A percentile compares a stretch with the other conserved stretches of the same genome.
Conservation (phyloP, 2,113 vertebrate genomes). For the Micromys minutus region DNA sequence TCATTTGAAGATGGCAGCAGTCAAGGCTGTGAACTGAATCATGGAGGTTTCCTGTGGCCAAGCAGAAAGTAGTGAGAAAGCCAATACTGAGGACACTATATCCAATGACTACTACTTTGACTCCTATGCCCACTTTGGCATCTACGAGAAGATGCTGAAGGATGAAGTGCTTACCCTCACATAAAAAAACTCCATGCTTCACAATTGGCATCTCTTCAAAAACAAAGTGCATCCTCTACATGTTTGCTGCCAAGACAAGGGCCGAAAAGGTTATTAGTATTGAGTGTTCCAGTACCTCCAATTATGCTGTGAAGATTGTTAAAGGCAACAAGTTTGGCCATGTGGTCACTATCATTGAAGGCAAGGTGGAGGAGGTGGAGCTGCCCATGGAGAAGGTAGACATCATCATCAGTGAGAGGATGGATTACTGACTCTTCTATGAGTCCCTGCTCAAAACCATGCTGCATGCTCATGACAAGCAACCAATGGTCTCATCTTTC, state of each 20-base stretch:
- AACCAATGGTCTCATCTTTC: conserved; percentile 95
- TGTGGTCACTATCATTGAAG: conserved; percentile 95
- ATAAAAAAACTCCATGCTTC: conserved; percentile 96
- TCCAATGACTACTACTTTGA: conserved; percentile 98
- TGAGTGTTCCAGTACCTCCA: conserved; percentile 96
- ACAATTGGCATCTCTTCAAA: conserved; percentile 96
- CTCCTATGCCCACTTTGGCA: conserved; percentile 95
- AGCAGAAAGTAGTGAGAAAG: conserved; percentile 90
- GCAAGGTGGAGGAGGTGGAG: conserved; percentile 96
- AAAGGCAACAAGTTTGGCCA: conserved; percentile 96
- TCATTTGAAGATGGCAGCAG: no score
- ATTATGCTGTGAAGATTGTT: conserved; percentile 95
- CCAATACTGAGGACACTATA: conserved; percentile 94
- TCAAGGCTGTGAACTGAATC: no score
- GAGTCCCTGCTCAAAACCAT: conserved; percentile 97
- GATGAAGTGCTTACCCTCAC: conserved; percentile 95
- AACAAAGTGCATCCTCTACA: conserved; percentile 95
- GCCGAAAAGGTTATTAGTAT: conserved; percentile 95
- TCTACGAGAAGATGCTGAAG: conserved; percentile 97
- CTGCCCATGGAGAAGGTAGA: conserved; percentile 93
- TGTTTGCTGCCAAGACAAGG: conserved; percentile 95
- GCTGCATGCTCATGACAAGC: conserved; percentile 94
- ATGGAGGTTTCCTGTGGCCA: conserved; percentile 89
- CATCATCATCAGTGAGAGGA: conserved; percentile 97
- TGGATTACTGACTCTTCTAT: conserved; percentile 97